A percentile compares a stretch with the other conserved stretches of the same genome.
Evolutionary conservation across 2,113 vertebrate species (phyloP).

Genomic region (Corydoras sp.): DNA sequence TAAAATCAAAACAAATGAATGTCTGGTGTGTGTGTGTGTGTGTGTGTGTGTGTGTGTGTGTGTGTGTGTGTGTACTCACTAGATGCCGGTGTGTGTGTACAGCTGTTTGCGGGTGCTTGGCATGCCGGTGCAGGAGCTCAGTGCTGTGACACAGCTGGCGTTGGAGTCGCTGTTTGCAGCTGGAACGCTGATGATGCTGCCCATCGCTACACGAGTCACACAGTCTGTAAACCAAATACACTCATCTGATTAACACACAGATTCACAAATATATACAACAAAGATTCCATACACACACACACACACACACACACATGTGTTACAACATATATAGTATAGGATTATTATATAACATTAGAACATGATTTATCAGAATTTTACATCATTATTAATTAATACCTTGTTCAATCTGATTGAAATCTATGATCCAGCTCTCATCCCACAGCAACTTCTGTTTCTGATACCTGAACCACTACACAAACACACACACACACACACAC

Average conservation of each 20-base stretch:
- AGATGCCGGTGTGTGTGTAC: conserved; percentile 76
- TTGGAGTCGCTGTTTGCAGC: conserved; percentile 61
- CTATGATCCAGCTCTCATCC: conserved; percentile 82
- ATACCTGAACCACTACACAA: conserved; percentile 72
- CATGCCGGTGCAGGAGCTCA: conserved; percentile 63
- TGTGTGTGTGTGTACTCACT: conserved; percentile 20
- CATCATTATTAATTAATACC: too few relatives aligned
- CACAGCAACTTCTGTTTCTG: conserved; percentile 81
- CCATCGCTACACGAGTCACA: conserved; percentile 44
- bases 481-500: too few relatives aligned
- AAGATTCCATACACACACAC: conserved; percentile 26
- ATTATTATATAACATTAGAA: not conserved
- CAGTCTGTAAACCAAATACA: too few relatives aligned
- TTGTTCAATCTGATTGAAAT: conserved; percentile 73
- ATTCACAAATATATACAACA: conserved; percentile 25
- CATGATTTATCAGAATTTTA: too few relatives aligned
- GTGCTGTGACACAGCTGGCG: conserved; percentile 62
- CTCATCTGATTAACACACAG: too few relatives aligned
- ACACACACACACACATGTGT: too few relatives aligned
- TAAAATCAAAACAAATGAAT: not conserved
- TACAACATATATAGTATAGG: not conserved
- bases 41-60: conserved; percentile 4
- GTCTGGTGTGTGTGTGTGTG: not conserved
- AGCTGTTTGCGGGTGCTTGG: conserved; percentile 52
- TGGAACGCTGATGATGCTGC: conserved; percentile 61